Conservation (phyloP, 2,113 vertebrate species). For the Laticauda colubrina region DNA sequence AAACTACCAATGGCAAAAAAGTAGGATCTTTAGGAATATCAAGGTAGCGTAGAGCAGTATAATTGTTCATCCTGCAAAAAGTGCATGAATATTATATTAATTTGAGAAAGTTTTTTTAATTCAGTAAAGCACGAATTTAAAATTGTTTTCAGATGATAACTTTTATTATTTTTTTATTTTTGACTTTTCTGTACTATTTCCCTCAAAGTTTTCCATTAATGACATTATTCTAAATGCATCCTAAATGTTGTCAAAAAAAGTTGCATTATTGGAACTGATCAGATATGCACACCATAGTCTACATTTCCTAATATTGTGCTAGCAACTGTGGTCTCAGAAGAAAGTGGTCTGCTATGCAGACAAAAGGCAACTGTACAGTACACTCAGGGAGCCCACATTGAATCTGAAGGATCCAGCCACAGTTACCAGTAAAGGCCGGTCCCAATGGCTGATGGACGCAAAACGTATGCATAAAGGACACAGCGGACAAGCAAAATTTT, state of each 20-base stretch:
- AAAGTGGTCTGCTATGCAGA: not conserved
- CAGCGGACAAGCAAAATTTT: too few species aligned
- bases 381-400: not conserved
- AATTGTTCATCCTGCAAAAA: conserved; percentile 56
- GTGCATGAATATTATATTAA: not conserved
- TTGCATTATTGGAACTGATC: not conserved
- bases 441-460: too few species aligned
- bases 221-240: not conserved
- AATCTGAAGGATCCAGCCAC: not conserved
- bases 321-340: not conserved
- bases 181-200: not conserved
- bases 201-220: not conserved
- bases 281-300: not conserved
- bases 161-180: too few species aligned
- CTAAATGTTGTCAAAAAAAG: not conserved
- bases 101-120: not conserved
- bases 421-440: not conserved
- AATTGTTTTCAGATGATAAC: not conserved
- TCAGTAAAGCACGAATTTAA: not conserved
- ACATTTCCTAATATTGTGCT: not conserved
- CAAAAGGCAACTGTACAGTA: not conserved
- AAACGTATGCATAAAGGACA: too few species aligned
- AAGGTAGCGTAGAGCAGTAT: conserved; percentile 54
- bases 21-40: conserved; percentile 65
- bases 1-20: conserved; percentile 50